phyloP scores from a whole-genome alignment of 2,888 invertebrate species.

The Drosophila cognata region DNA sequence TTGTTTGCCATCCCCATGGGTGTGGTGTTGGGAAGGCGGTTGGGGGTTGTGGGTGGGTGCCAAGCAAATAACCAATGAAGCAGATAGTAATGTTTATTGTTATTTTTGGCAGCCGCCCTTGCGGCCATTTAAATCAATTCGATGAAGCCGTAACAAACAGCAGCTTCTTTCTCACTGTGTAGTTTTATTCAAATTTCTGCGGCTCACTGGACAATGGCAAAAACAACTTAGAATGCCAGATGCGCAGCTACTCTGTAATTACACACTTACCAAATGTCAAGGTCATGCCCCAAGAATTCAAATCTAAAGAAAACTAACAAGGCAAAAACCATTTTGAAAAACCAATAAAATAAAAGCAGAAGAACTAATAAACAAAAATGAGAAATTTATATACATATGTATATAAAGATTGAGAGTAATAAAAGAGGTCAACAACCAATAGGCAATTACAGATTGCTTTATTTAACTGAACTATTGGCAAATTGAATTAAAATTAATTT shows the following conservation, averaged over 20 bases:
- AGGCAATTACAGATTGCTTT: neutral
- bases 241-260: neutral
- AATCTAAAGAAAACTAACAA: neutral
- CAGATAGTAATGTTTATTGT: constrained; percentile 80
- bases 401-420: neutral
- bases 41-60: neutral
- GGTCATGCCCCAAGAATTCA: neutral
- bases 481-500: neutral
- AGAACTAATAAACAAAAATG: neutral
- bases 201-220: constrained; percentile 31
- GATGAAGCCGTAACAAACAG: constrained; percentile 20
- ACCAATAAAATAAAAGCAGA: no score
- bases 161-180: constrained; percentile 29
- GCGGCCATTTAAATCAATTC: constrained; percentile 77
- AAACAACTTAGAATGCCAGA: neutral
- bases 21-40: rapidly evolving
- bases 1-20: constrained; percentile 45
- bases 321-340: neutral
- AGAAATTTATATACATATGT: neutral
- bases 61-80: constrained; percentile 76
- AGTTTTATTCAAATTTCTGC: constrained; percentile 52
- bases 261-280: neutral
- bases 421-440: neutral
- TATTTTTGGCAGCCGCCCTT: constrained; percentile 61
- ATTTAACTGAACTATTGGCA: neutral